Evolutionary conservation across 1,140 invertebrate genomes (phyloP), one percentile per base, ranked within the genome.

Genomic region (Drosophila eugracilis): DNA sequence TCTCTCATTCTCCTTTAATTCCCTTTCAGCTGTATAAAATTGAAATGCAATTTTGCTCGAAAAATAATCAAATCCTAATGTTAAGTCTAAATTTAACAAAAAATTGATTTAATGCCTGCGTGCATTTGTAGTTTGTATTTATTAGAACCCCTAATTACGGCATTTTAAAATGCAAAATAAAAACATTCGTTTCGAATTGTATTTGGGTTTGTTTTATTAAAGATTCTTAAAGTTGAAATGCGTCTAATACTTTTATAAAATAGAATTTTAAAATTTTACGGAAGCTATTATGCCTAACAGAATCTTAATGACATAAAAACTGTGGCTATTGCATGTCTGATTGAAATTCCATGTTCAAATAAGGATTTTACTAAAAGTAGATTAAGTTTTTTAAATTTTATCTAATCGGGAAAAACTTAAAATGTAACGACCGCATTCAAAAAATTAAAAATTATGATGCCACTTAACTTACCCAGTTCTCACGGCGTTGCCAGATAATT

Each of bases 1-100:
- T 81, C 58, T 62, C 14, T 63, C 26, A 54, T 42, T 19, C 39
- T 57, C 6, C 41, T 69, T 19, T 69, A 37, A 58, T 41, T 44
- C 58, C 63, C 32, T 28, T 32, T 50, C 60, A 67, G 62, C 73
- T 86, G 69, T 86, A 75, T 66, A 77, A 76, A 76, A 85, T 77
- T 83, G 59, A 71, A 81, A 77, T 77, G 50, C 52, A 75, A 83
- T 78, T 88, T 88, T 88, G 83, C 84, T 89, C 83, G 26, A 83
- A 88, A 88, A 73, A 88, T 88, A 88, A 88, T 88, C 48, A 53
- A 74, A 74, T 63, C 45, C 32, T 88, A 53, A 58, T 71, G 47
- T 78, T 86, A 83, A 86, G 83, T 54, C 63, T 67, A 75, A 60
- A 77, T 45, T 70, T 80, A 86, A 71, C n/a, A 78, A 32, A 72